Evolutionary conservation across 2,797 vertebrate genomes (phyloP).

Genomic region (Typhlichthys eigenmanni): DNA sequence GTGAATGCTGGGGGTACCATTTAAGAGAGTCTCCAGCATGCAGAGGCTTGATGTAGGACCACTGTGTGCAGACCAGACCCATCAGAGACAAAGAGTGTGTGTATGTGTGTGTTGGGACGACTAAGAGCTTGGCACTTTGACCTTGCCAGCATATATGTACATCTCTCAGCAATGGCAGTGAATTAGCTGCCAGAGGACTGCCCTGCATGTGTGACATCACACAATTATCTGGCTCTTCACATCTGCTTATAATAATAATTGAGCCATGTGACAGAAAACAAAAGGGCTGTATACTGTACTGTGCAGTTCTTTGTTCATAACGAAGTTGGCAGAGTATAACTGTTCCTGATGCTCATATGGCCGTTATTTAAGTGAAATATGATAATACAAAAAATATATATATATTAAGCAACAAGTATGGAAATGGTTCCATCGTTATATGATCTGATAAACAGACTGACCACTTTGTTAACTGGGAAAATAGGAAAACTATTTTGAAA

Average conservation of each 20-base stretch:
- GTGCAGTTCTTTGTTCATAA: background rate
- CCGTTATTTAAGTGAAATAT: too few relatives aligned
- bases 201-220: background rate
- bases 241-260: background rate
- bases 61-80: conserved; percentile 13
- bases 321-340: conserved; percentile 26
- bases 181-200: background rate
- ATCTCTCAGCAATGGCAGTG: too few relatives aligned
- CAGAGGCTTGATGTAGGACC: background rate
- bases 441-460: background rate
- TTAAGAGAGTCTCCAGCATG: background rate
- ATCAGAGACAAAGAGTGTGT: conserved; percentile 43
- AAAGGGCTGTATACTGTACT: background rate
- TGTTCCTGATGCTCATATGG: background rate
- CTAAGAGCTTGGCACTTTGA: conserved; percentile 26
- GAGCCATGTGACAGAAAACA: background rate
- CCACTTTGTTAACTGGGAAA: background rate
- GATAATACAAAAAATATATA: too few relatives aligned
- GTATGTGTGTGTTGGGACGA: background rate
- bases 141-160: conserved; percentile 7
- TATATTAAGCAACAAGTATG: conserved; percentile 7
- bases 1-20: conserved; percentile 56
- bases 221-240: background rate
- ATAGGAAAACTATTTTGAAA: background rate
- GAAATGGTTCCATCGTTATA: background rate